Base-by-base conservation (phyloP, 1,140 invertebrate genomes). In the Lepidurus apus region DNA sequence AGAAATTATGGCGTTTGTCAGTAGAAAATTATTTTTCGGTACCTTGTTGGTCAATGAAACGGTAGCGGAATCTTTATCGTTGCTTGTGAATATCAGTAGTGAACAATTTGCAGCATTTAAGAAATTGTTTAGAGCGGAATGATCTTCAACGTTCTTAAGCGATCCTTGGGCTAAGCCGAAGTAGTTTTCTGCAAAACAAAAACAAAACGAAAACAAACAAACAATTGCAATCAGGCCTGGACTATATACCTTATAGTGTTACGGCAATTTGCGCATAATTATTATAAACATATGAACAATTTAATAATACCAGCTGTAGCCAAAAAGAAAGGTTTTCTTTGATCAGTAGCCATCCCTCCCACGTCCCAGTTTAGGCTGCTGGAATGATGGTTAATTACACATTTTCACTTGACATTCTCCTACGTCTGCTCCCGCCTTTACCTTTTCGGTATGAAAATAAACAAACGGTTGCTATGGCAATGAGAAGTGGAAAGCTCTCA, bases 11-110 rank as follows among this genome's bases (percentile, higher is more conserved):
- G 8, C 17, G 17, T n/a, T 17, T 21, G 53, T 65, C 53, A 13
- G 21, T 21, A 7, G 0, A 7, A 4, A 21, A 4, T 11, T 65
- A 1, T 65, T n/a, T 13, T 7, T 65, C 13, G 21, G 5, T 65
- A 65, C 53, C 53, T 65, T 65, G 53, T 65, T 65, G 17, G 53
- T 65, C 21, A 65, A 65, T 9, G 53, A n/a, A n/a, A 65, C 53
- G 13, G 34, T 3, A 34, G 53, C 10, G 8, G 53, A 65, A 21
- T 65, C 53, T n/a, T 13, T 65, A 0, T 7, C 8, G 53, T 21
- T 65, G 53, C 53, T 65, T 9, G 53, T n/a, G 21, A 65, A 65
- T 65, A 21, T 65, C 0, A 65, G 53, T 65, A 65, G 13, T 7
- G 21, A 65, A 21, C 53, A 65, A 21, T 65, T 65, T 21, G 53